These are phyloP conservation scores for Elysia crispata DNA, from an alignment of 2,888 invertebrate genomes.

Conservation along the genomic window DNA sequence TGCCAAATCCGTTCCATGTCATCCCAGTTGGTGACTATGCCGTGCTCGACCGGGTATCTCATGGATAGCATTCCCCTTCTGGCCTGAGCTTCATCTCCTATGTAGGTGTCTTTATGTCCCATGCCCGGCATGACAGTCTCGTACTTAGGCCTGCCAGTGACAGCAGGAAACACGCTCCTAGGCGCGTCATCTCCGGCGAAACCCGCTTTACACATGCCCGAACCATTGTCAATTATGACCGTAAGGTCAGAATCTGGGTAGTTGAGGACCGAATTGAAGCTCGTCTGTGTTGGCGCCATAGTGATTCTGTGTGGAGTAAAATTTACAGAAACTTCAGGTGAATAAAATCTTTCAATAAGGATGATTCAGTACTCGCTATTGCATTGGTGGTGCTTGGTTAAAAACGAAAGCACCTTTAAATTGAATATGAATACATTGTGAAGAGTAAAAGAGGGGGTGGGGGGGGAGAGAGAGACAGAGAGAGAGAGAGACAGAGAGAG, in stretches of 20 bases:
- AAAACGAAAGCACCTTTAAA: too few relatives aligned
- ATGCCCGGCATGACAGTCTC: slow-evolving; percentile 64
- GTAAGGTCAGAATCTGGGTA: neutral
- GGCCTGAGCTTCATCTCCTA: slow-evolving; percentile 71
- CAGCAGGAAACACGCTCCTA: slow-evolving; percentile 26
- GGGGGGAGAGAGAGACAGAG: too few relatives aligned
- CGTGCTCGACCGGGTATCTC: slow-evolving; percentile 70
- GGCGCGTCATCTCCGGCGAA: slow-evolving; percentile 42
- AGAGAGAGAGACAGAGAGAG: too few relatives aligned
- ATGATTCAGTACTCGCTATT: too few relatives aligned
- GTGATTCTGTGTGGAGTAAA: too few relatives aligned
- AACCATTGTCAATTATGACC: slow-evolving; percentile 31
- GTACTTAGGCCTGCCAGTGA: slow-evolving; percentile 37
- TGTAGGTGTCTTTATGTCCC: slow-evolving; percentile 71
- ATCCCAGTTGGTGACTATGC: slow-evolving; percentile 73
- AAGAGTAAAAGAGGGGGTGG: too few relatives aligned
- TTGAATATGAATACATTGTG: too few relatives aligned
- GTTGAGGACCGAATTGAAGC: too few relatives aligned
- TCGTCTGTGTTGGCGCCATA: neutral
- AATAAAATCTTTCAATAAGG: too few relatives aligned
- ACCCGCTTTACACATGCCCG: slow-evolving; percentile 37
- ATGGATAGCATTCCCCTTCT: slow-evolving; percentile 72
- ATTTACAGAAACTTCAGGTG: too few relatives aligned
- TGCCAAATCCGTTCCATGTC: slow-evolving; percentile 71
- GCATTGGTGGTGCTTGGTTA: too few relatives aligned